Base-by-base conservation (phyloP, 2,888 invertebrate species). In the Lathronympha strigana region DNA sequence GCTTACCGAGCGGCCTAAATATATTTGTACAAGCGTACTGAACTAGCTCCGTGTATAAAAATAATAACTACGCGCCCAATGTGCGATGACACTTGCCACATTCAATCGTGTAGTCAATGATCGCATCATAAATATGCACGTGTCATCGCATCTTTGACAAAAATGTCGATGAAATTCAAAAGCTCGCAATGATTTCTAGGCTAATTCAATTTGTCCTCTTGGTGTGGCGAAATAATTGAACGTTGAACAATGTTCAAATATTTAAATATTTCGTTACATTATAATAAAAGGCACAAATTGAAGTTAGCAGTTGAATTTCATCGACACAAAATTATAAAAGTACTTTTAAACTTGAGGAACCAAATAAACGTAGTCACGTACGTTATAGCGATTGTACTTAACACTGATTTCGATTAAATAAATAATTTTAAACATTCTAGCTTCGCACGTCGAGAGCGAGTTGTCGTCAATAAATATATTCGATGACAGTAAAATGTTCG, bases 21-120 rank as follows among this genome's bases (percentile, higher is more conserved):
- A 82, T 81, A 86, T 84, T 82, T 79, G 82, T 88, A 90, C 88
- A 86, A 90, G 90, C 89, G 91, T 89, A 88, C 88, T 84, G 81
- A 83, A 81, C 84, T 87, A 87, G 83, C 83, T 87, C 78, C 75
- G 79, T 82, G 77, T 86, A 82, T 79, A 86, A 83, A 85, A 81
- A 83, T 76, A 79, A 82, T 77, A 81, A 78, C 78, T 78, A 80
- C 74, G 19, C 57, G 51, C 4, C 45, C 28, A 19, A 25, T 17
- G n/a, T 19, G 15, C 21, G 51, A 36, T 19, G 40, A 45, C 61
- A 54, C n/a, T 21, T n/a, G 61, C 3, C 25, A 9, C 36, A n/a
- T 1, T n/a, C 9, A 8, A 21, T 19, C 21, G 13, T 13, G 49
- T 28, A 9, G 9, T 8, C 43, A 9, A 8, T 9, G 9, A 9